A percentile compares a stretch with the other conserved stretches of the same genome.
These are phyloP conservation scores for Drosophila orena DNA, from an alignment of 1,140 invertebrate species.

Conservation along the genomic window DNA sequence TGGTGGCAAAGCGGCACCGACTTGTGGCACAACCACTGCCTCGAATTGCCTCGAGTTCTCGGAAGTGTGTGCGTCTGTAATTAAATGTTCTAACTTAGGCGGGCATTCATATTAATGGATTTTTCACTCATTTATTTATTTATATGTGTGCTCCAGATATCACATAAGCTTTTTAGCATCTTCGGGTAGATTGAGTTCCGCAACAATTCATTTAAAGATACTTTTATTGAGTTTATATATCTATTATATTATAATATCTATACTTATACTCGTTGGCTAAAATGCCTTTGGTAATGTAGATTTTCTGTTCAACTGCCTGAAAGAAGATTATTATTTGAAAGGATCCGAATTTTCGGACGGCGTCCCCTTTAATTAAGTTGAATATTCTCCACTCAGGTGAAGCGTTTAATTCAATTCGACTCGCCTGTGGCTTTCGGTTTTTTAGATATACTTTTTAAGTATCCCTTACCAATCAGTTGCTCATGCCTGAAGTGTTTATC, in stretches of 20 bases:
- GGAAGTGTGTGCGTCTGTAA: conserved; percentile 7
- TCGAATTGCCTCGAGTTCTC: conserved; percentile 7
- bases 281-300: too few relatives aligned
- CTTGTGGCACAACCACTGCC: conserved; percentile 23
- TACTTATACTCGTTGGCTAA: too few relatives aligned
- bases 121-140: too few relatives aligned
- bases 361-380: conserved; percentile 8
- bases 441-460: neutral
- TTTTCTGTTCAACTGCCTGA: too few relatives aligned
- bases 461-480: neutral
- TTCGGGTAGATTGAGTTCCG: too few relatives aligned
- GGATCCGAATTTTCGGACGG: neutral
- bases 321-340: neutral
- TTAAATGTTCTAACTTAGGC: neutral
- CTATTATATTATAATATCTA: too few relatives aligned
- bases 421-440: conserved; percentile 2
- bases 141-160: too few relatives aligned
- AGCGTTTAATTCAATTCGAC: conserved; percentile 24
- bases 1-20: conserved; percentile 21
- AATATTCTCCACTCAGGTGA: conserved; percentile 9
- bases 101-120: too few relatives aligned
- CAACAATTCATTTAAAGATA: too few relatives aligned
- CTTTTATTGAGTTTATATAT: too few relatives aligned
- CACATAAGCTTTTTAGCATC: too few relatives aligned
- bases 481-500: conserved; percentile 12